phyloP scores from a whole-genome alignment of 2,888 invertebrate species.

The Chirona hameri region DNA sequence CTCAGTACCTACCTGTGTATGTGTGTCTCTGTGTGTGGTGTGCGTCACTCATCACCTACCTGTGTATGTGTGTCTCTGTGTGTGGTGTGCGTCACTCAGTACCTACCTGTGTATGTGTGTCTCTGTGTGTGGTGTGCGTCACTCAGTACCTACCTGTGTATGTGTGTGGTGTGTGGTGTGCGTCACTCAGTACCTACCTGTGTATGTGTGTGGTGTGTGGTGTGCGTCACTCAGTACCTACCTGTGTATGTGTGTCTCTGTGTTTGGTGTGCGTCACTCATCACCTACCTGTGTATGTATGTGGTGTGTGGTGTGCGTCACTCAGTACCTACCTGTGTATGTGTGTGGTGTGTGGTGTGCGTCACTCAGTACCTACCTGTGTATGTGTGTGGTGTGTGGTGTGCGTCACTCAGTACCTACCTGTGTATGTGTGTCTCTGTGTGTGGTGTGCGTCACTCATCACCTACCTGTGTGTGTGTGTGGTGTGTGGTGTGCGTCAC shows the following conservation, averaged over 20 bases:
- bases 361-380: slow-evolving; percentile 52
- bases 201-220: slow-evolving; percentile 53
- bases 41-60: slow-evolving; percentile 59
- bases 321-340: slow-evolving; percentile 50
- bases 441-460: slow-evolving; percentile 57
- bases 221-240: slow-evolving; percentile 54
- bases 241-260: slow-evolving; percentile 50
- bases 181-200: slow-evolving; percentile 52
- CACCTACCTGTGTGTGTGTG: too few species aligned
- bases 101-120: slow-evolving; percentile 48
- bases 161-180: slow-evolving; percentile 54
- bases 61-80: slow-evolving; percentile 54
- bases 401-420: slow-evolving; percentile 53
- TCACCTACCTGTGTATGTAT: too few species aligned
- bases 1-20: slow-evolving; percentile 49
- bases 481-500: slow-evolving; percentile 59
- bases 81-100: slow-evolving; percentile 56
- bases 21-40: slow-evolving; percentile 53
- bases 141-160: slow-evolving; percentile 51
- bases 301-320: too few species aligned
- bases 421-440: slow-evolving; percentile 52
- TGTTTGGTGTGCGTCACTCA: slow-evolving; percentile 58
- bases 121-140: slow-evolving; percentile 54
- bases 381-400: slow-evolving; percentile 54
- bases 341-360: slow-evolving; percentile 53